Evolutionary conservation across 2,888 invertebrate species (phyloP).

Genomic region (Smittia aterrima): DNA sequence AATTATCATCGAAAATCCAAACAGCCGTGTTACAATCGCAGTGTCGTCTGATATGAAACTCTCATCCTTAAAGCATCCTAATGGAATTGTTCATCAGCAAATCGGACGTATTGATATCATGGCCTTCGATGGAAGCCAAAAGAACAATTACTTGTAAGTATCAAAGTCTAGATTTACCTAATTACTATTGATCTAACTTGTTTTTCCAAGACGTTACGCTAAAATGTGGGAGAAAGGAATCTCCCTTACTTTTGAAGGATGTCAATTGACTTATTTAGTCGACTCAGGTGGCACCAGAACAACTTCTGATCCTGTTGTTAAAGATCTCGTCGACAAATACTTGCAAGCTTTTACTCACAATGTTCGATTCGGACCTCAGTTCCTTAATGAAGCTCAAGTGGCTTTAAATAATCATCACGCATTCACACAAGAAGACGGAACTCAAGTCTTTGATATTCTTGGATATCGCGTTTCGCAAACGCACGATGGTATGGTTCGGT

Average conservation of each 20-base stretch:
- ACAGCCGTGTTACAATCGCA: conserved; percentile 76
- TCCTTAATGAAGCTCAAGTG: conserved; percentile 73
- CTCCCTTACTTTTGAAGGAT: conserved; percentile 84
- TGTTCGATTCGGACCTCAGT: conserved; percentile 67
- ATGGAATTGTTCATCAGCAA: conserved; percentile 81
- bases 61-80: conserved; percentile 80
- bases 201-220: conserved; percentile 64
- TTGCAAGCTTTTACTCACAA: conserved; percentile 48
- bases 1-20: conserved; percentile 69
- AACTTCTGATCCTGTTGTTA: conserved; percentile 67
- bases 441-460: conserved; percentile 84
- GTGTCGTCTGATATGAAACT: conserved; percentile 75
- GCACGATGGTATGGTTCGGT: conserved; percentile 81
- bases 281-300: conserved; percentile 87
- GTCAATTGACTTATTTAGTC: conserved; percentile 81
- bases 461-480: conserved; percentile 82
- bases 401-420: conserved; percentile 72
- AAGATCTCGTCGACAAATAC: not conserved
- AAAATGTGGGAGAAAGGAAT: conserved; percentile 94
- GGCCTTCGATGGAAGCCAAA: conserved; percentile 70
- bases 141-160: conserved; percentile 68
- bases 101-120: conserved; percentile 84
- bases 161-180: no score
- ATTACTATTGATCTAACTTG: not conserved
- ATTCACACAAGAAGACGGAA: conserved; percentile 78